Evolutionary conservation across 2,888 invertebrate genomes (phyloP).

Genomic region (Anarsia innoxiella): DNA sequence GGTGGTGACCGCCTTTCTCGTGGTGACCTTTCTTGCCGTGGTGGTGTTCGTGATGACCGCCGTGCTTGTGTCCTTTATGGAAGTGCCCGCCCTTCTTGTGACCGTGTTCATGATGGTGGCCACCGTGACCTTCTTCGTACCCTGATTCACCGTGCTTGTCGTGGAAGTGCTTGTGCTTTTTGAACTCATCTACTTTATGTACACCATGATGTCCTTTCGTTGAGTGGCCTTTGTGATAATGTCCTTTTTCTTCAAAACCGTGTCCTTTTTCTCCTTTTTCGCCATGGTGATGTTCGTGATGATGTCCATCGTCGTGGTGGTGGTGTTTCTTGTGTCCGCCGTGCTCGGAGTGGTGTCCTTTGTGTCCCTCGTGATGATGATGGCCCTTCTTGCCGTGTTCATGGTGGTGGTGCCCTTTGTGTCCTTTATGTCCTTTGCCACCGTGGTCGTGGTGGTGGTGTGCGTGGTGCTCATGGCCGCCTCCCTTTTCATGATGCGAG

Average conservation of each 20-base stretch:
- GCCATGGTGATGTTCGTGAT: conserved; percentile 77
- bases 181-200: conserved; percentile 88
- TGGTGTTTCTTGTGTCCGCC: conserved; percentile 79
- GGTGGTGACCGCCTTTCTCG: conserved; percentile 86
- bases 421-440: conserved; percentile 80
- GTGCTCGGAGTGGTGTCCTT: conserved; percentile 75
- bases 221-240: conserved; percentile 87
- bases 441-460: conserved; percentile 79
- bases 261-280: conserved; percentile 79
- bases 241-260: conserved; percentile 74
- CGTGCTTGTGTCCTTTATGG: conserved; percentile 85
- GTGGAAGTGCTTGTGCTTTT: conserved; percentile 89
- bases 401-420: conserved; percentile 79
- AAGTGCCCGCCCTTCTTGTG: conserved; percentile 88
- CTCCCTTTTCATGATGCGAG: conserved; percentile 67
- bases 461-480: conserved; percentile 77
- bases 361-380: conserved; percentile 80
- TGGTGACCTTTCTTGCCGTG: conserved; percentile 87
- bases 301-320: conserved; percentile 79
- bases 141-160: conserved; percentile 87
- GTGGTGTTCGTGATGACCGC: conserved; percentile 84
- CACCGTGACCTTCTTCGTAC: conserved; percentile 85
- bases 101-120: conserved; percentile 83
- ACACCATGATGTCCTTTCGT: conserved; percentile 90
- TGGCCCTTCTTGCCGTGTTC: conserved; percentile 82